Conservation (phyloP, 2,888 invertebrate species). For the Catocala fraxini region DNA sequence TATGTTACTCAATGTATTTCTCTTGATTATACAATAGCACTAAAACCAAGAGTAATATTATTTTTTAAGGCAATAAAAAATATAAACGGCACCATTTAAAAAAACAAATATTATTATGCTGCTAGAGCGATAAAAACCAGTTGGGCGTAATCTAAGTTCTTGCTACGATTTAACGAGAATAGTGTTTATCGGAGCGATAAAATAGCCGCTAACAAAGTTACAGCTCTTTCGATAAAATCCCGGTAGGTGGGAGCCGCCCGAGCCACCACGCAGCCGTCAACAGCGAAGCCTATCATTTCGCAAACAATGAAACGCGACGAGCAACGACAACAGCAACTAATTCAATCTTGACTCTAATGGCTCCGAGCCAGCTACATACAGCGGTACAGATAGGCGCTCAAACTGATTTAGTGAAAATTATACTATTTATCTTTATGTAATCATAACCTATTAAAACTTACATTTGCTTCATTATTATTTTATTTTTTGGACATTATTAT, state of each 20-base stretch:
- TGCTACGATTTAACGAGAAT: slow-evolving; percentile 11
- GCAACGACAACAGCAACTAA: slow-evolving; percentile 64
- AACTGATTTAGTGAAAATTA: neutral
- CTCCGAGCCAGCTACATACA: slow-evolving; percentile 20
- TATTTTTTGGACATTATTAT: too few relatives aligned
- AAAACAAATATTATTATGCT: too few relatives aligned
- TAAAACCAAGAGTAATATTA: too few relatives aligned
- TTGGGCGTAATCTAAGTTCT: neutral
- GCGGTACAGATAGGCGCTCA: slow-evolving; percentile 6
- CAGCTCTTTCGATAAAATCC: slow-evolving; percentile 48
- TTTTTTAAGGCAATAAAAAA: too few relatives aligned
- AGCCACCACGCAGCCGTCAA: slow-evolving; percentile 24
- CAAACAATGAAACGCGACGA: slow-evolving; percentile 66
- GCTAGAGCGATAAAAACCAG: too few relatives aligned
- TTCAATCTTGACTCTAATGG: slow-evolving; percentile 67
- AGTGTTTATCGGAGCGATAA: slow-evolving; percentile 42
- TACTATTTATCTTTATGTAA: neutral
- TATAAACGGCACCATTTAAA: too few relatives aligned
- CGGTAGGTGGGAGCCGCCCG: slow-evolving; percentile 40
- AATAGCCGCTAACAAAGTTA: slow-evolving; percentile 52
- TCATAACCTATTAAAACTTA: too few relatives aligned
- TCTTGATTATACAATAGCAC: too few relatives aligned
- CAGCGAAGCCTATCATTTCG: slow-evolving; percentile 56
- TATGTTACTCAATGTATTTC: too few relatives aligned
- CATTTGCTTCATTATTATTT: too few relatives aligned